Conservation (phyloP, 2,113 vertebrate genomes). For the Eclectus roratus region DNA sequence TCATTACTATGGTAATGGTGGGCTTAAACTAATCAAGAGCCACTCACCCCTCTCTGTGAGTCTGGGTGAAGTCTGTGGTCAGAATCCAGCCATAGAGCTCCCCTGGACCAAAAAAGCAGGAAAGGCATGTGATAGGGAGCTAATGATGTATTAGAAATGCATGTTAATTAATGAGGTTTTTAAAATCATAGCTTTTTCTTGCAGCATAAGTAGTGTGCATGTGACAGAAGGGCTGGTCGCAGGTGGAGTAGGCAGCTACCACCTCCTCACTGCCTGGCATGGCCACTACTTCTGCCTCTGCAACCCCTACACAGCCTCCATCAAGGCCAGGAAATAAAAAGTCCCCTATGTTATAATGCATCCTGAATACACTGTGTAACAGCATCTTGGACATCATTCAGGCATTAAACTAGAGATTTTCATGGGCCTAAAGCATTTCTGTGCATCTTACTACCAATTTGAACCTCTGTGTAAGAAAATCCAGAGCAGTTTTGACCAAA, state of each 20-base stretch:
- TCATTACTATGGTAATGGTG: neutral
- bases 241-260: neutral
- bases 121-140: neutral
- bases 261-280: neutral
- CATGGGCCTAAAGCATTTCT: neutral
- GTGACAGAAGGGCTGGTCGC: neutral
- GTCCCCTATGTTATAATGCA: fast-evolving
- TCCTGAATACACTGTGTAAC: neutral
- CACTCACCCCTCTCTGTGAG: neutral
- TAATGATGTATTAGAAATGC: neutral
- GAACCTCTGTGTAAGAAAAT: neutral
- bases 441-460: neutral
- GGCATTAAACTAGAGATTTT: neutral
- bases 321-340: neutral
- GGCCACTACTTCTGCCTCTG: neutral
- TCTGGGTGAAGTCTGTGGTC: fast-evolving
- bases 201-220: neutral
- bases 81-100: neutral
- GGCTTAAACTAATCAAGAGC: neutral
- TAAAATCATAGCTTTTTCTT: neutral
- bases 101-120: neutral
- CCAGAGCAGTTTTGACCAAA: neutral
- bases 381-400: neutral
- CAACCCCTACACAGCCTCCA: neutral
- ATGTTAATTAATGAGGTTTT: neutral